Percentiles rank a stretch among this genome's conserved stretches.
These are phyloP conservation scores for Tragulus kanchil DNA, from an alignment of 2,113 vertebrate genomes.

Conservation along the genomic window DNA sequence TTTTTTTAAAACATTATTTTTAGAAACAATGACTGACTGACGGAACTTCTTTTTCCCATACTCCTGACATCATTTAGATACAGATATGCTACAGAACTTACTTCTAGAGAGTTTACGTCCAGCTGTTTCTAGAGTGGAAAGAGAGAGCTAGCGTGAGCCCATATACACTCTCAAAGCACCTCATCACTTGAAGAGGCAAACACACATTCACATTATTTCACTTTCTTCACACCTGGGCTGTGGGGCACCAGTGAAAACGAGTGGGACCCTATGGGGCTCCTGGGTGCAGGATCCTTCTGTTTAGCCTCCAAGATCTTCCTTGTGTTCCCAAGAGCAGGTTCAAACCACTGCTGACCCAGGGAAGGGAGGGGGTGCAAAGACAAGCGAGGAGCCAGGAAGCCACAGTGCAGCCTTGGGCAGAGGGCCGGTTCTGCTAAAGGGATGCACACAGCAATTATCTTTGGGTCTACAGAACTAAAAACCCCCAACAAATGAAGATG, in stretches of 20 bases:
- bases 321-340: background rate
- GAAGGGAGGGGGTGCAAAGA: background rate
- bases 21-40: background rate
- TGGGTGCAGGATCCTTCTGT: background rate
- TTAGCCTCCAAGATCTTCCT: background rate
- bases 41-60: background rate
- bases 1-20: slow-evolving; percentile 11
- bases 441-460: background rate
- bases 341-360: background rate
- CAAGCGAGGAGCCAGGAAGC: background rate
- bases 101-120: background rate
- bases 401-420: background rate
- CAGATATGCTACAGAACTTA: background rate
- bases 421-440: background rate
- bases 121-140: background rate
- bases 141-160: background rate
- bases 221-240: background rate
- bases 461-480: background rate
- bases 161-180: rapidly evolving
- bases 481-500: background rate
- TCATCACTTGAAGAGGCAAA: background rate
- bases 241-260: background rate
- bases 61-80: background rate
- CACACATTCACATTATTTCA: background rate
- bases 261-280: background rate